These are phyloP conservation scores for Sussaba pulchella DNA, from an alignment of 2,888 invertebrate genomes.

Conservation along the genomic window DNA sequence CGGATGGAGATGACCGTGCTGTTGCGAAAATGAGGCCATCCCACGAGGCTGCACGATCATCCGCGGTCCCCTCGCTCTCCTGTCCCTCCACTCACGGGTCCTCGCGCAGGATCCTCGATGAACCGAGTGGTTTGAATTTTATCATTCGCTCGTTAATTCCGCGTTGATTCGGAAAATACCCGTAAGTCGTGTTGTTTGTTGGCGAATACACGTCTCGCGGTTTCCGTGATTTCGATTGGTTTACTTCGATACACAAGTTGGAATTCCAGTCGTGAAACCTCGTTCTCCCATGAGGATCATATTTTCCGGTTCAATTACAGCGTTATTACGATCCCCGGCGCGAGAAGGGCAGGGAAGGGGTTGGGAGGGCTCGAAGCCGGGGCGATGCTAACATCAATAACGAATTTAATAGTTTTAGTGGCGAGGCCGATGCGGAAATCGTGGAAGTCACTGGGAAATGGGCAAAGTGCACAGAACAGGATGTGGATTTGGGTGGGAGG, in stretches of 20 bases:
- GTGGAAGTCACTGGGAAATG: conserved; percentile 10
- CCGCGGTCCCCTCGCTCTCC: too few species aligned
- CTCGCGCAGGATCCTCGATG: too few species aligned
- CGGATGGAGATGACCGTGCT: neutral
- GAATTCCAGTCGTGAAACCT: conserved; percentile 17
- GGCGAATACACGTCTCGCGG: neutral
- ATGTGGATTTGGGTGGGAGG: neutral
- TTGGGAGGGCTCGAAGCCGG: conserved; percentile 16
- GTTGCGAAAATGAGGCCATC: neutral
- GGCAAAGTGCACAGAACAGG: neutral
- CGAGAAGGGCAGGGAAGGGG: neutral
- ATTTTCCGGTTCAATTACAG: conserved; percentile 56
- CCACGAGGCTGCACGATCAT: conserved; percentile 2
- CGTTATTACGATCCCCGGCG: conserved; percentile 38
- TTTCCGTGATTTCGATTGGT: conserved; percentile 38
- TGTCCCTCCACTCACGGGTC: too few species aligned
- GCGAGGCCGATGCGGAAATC: neutral
- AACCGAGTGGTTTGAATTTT: neutral
- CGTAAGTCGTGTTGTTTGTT: conserved; percentile 1
- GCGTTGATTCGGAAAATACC: neutral
- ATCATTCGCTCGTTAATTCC: neutral
- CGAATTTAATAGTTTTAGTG: conserved; percentile 55
- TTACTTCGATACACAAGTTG: conserved; percentile 40
- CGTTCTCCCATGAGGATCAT: conserved; percentile 42
- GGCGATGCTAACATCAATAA: conserved; percentile 46